Conservation (phyloP, 2,888 invertebrate genomes). For the Chymomyza procnemis region DNA sequence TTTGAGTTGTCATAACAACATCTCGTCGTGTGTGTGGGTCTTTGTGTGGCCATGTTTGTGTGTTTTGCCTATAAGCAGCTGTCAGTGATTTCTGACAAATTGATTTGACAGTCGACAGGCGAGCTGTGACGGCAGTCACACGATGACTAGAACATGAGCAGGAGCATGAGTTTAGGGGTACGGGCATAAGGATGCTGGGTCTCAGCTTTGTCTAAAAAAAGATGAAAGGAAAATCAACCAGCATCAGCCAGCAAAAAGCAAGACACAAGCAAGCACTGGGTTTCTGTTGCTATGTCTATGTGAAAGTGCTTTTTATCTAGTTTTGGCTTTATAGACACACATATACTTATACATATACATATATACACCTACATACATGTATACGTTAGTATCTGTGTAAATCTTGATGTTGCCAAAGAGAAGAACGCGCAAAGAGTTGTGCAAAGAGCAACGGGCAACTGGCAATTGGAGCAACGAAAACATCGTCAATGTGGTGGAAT, state of each 20-base stretch:
- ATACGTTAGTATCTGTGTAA: neutral
- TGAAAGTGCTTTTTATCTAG: constrained; percentile 15
- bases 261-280: neutral
- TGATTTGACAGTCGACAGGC: constrained; percentile 74
- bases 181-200: neutral
- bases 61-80: constrained; percentile 74
- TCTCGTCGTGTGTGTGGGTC: constrained; percentile 30
- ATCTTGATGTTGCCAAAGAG: neutral
- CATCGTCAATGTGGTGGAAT: neutral
- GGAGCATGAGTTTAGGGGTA: no score
- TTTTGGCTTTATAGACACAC: neutral
- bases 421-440: constrained; percentile 6
- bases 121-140: constrained; percentile 38
- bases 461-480: neutral
- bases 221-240: constrained; percentile 2
- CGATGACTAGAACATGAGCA: neutral
- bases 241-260: constrained; percentile 40
- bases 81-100: constrained; percentile 76
- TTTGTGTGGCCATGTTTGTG: constrained; percentile 51
- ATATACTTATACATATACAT: no score
- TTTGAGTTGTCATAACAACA: constrained; percentile 57
- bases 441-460: neutral
- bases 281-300: constrained; percentile 18
- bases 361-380: no score
- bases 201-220: neutral